A percentile compares a stretch with the other conserved stretches of the same genome.
Conservation (phyloP, 1,140 invertebrate genomes). For the Diabrotica undecimpunctata region DNA sequence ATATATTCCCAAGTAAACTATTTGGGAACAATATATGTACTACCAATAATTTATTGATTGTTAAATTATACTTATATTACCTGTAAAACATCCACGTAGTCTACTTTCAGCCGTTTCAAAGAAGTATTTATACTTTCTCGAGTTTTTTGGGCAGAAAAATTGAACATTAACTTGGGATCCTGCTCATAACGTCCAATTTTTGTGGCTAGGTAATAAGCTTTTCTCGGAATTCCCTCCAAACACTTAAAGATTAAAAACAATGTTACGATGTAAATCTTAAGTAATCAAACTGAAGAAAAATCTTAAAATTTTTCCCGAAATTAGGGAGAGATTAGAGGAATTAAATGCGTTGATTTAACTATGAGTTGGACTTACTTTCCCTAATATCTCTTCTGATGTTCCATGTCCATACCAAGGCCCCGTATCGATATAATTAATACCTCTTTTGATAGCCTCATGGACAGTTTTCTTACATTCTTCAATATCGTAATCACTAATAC, state of each 20-base stretch:
- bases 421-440: conserved; percentile 90
- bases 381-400: conserved; percentile 72
- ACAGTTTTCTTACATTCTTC: conserved; percentile 67
- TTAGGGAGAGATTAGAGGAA: no score
- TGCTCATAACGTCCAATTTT: conserved; percentile 84
- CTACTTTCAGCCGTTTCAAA: conserved; percentile 67
- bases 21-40: no score
- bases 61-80: conserved; percentile 47
- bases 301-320: no score
- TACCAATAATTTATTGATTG: no score
- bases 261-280: no score
- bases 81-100: conserved; percentile 88
- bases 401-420: conserved; percentile 90
- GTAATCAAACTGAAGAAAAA: no score
- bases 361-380: conserved; percentile 59
- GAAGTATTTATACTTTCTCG: conserved; percentile 73
- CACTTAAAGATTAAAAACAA: conserved; percentile 53
- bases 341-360: no score
- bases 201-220: conserved; percentile 87
- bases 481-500: conserved; percentile 52
- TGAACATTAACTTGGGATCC: conserved; percentile 74
- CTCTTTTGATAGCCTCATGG: conserved; percentile 65
- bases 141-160: conserved; percentile 78
- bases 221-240: conserved; percentile 70
- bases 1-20: no score